Conservation (phyloP, 2,888 invertebrate genomes). For the Uropetala carovei region DNA sequence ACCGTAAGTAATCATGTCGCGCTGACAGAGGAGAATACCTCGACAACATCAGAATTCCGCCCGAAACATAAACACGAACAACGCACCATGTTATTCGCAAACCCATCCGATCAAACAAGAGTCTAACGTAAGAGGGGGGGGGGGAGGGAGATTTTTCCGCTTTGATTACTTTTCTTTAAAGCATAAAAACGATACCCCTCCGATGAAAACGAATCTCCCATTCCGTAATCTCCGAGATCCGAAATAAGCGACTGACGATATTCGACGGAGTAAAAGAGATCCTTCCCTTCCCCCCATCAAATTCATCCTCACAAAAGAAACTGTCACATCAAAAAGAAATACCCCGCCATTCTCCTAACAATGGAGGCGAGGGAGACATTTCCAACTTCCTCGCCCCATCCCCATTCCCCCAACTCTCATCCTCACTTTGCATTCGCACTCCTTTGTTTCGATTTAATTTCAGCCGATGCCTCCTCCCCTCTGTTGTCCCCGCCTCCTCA, state of each 20-base stretch:
- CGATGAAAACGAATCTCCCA: neutral
- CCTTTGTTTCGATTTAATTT: neutral
- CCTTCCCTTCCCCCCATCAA: neutral
- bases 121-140: neutral
- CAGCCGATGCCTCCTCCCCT: neutral
- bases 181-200: neutral
- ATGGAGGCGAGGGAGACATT: neutral
- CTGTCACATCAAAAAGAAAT: constrained; percentile 8
- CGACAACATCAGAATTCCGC: neutral
- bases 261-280: neutral
- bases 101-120: too few species aligned
- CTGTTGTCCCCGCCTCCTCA: too few species aligned
- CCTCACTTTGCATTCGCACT: neutral
- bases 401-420: neutral
- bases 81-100: too few species aligned
- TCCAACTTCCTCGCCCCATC: neutral
- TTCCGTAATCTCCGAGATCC: neutral
- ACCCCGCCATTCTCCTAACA: neutral
- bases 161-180: neutral
- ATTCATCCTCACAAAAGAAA: neutral
- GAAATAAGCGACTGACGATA: constrained; percentile 3
- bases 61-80: neutral
- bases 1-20: too few species aligned
- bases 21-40: neutral
- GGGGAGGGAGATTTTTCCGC: neutral